Base-by-base conservation (phyloP, 2,797 vertebrate genomes). In the Bufotes viridis region DNA sequence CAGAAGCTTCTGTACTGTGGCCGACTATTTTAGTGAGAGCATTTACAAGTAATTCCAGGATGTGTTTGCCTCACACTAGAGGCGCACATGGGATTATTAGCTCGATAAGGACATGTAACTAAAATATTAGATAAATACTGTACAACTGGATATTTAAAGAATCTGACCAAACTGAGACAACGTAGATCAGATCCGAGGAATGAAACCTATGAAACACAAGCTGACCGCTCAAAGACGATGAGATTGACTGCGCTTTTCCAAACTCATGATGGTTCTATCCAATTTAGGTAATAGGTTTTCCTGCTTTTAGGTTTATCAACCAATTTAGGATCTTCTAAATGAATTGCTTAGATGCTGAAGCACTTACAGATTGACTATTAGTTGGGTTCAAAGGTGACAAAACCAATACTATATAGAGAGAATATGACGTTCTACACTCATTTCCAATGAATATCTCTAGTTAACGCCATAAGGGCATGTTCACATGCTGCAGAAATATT, bases 281-380 rank as follows among this genome's bases (percentile, higher is more conserved):
- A 51, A 81, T 81, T 81, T 51, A 22, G 7, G 3, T 81, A 81
- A 67, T 67, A 65, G 80, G 60, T 81, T 81, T 81, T 60, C 34
- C 58, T 12, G 20, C 60, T 81, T 61, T 42, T 49, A 81, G 29
- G 61, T 65, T 65, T 65, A 81, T 81, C 61, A 81, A 22, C 13
- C 10, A n/a, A 49, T 63, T 81, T 65, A 24, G 42, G 49, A 81
- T 49, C 60, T 13, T 13, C 14, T 65, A 81, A 81, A 65, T 60
- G 34, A 49, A 65, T 24, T 81, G 34, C 58, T 63, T 51, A 9
- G 29, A 7, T 24, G 34, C 15, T 12, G 80, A 51, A 67, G 29
- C 60, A 81, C 34, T 65, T 65, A 67, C 13, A 17, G 20, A 81
- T 49, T 51, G 42, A 42, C 20, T 61, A 81, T 65, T n/a, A 63